Conservation (phyloP, 2,888 invertebrate species). For the Polymixis lichenea region DNA sequence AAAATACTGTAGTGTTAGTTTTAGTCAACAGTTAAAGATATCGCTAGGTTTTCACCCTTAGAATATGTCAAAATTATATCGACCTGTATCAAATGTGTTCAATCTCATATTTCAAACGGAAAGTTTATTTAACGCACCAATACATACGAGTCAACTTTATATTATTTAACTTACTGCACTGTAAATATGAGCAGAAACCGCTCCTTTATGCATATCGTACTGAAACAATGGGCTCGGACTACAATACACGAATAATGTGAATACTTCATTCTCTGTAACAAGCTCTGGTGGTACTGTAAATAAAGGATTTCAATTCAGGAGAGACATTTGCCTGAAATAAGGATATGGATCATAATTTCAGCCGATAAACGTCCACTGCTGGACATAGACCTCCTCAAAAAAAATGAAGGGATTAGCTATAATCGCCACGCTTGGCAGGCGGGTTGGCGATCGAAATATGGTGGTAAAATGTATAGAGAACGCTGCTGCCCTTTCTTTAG, state of each 20-base stretch:
- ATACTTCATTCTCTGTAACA: slow-evolving; percentile 28
- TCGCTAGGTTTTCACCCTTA: not conserved
- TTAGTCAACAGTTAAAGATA: not conserved
- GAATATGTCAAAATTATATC: not conserved
- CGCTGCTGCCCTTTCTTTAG: no score
- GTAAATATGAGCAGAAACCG: slow-evolving; percentile 32
- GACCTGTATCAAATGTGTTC: not conserved
- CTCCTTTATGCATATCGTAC: slow-evolving; percentile 43
- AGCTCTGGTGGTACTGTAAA: not conserved
- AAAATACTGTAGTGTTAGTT: not conserved
- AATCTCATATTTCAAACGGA: not conserved
- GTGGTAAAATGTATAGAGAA: no score
- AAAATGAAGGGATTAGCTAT: no score
- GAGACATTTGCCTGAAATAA: not conserved
- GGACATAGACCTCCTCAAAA: no score
- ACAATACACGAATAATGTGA: slow-evolving; percentile 48
- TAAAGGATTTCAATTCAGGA: not conserved
- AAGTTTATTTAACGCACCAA: not conserved
- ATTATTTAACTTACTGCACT: slow-evolving; percentile 21
- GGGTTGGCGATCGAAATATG: no score
- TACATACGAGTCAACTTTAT: slow-evolving; percentile 8
- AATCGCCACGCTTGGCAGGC: no score
- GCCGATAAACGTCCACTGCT: no score
- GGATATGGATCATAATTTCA: no score
- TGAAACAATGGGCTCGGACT: slow-evolving; percentile 40